phyloP scores from a whole-genome alignment of 2,888 invertebrate genomes.

The Drosophila longiperda region DNA sequence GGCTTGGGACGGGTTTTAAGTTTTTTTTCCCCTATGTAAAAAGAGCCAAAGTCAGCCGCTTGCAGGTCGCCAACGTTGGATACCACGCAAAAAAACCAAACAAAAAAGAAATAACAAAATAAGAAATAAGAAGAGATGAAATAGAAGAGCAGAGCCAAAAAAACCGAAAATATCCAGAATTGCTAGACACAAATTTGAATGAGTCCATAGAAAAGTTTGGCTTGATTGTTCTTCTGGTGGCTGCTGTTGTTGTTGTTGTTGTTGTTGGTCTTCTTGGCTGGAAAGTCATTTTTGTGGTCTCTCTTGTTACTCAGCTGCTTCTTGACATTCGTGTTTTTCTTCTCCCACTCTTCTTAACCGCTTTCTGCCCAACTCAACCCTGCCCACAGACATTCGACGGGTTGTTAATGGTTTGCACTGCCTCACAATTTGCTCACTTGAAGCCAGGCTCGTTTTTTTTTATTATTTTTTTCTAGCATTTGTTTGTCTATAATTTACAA shows the following conservation, averaged over 20 bases:
- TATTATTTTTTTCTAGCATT: constrained; percentile 17
- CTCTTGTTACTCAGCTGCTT: constrained; percentile 60
- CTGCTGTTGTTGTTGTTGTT: constrained; percentile 30
- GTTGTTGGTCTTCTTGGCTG: constrained; percentile 54
- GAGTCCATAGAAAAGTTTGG: constrained; percentile 53
- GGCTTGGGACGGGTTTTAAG: constrained; percentile 47
- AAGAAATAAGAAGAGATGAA: constrained; percentile 7
- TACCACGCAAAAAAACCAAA: constrained; percentile 54
- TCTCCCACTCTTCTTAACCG: constrained; percentile 3
- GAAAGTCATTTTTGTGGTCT: constrained; percentile 72
- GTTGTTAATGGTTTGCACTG: constrained; percentile 69
- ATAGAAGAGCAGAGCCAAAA: constrained; percentile 25
- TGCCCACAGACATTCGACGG: constrained; percentile 54
- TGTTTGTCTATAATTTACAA: constrained; percentile 49
- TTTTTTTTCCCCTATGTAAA: constrained; percentile 34
- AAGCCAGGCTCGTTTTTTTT: constrained; percentile 16
- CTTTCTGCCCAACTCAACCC: constrained; percentile 4
- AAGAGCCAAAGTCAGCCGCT: constrained; percentile 69
- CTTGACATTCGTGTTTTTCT: constrained; percentile 17
- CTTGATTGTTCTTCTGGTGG: constrained; percentile 20
- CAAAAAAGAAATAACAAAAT: background rate
- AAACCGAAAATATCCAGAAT: constrained; percentile 16
- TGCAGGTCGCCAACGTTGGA: constrained; percentile 62
- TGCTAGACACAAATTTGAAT: constrained; percentile 70
- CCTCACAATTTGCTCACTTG: constrained; percentile 35